Conservation (phyloP, 2,888 invertebrate genomes). For the Thecocarcelia acutangulata region DNA sequence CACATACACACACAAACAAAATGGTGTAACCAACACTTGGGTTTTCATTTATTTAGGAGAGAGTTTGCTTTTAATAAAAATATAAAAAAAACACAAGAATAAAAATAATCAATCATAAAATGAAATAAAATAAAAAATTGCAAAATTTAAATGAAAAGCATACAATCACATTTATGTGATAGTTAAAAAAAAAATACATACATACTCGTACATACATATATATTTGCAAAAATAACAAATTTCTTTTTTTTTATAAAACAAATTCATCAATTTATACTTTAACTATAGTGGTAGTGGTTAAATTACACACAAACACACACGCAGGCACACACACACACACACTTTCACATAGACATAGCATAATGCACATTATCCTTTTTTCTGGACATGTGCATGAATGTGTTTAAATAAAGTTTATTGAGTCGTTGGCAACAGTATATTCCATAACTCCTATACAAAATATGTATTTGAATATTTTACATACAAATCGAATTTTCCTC, state of each 20-base stretch:
- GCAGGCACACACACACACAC: not conserved
- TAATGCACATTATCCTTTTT: constrained; percentile 32
- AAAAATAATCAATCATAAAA: constrained; percentile 66
- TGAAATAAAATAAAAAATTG: constrained; percentile 26
- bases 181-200: constrained; percentile 31
- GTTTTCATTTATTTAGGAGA: constrained; percentile 64
- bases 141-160: constrained; percentile 25
- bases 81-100: constrained; percentile 6
- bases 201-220: no score
- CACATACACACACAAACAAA: constrained; percentile 9
- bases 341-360: constrained; percentile 5
- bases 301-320: constrained; percentile 1
- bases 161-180: constrained; percentile 42
- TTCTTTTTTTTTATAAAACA: constrained; percentile 59
- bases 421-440: constrained; percentile 42
- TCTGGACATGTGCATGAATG: not conserved
- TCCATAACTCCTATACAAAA: constrained; percentile 56
- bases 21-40: constrained; percentile 55
- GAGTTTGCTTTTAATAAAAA: constrained; percentile 30
- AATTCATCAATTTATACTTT: constrained; percentile 63
- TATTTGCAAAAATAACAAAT: constrained; percentile 29
- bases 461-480: constrained; percentile 76
- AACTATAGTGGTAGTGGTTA: constrained; percentile 23
- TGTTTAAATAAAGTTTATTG: constrained; percentile 42
- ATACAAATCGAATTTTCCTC: constrained; percentile 81